Evolutionary conservation across 2,797 vertebrate genomes (phyloP).

Genomic region (Hypotaenidia philippensis): DNA sequence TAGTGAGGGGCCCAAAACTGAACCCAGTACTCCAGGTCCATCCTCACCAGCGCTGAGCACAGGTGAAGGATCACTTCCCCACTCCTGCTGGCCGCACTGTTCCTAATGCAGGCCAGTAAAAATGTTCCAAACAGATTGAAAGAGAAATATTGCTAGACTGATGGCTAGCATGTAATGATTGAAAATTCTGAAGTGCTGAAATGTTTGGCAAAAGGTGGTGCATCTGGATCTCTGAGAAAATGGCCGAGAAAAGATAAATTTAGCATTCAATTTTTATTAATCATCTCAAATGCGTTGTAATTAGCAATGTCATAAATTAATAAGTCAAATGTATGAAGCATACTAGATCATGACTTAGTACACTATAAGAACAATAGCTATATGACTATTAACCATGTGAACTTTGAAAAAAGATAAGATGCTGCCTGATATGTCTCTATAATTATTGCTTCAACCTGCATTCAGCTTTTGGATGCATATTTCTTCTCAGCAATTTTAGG

Average conservation of each 20-base stretch:
- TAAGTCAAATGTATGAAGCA: neutral
- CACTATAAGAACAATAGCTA: neutral
- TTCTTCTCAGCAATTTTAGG: neutral
- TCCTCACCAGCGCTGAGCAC: too few species aligned
- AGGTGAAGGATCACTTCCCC: too few species aligned
- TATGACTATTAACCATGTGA: neutral
- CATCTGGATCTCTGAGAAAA: neutral
- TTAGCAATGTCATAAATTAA: neutral
- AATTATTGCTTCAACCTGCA: neutral
- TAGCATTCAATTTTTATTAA: neutral
- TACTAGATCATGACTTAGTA: neutral
- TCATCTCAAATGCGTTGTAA: neutral
- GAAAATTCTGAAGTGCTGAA: neutral
- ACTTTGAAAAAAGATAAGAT: neutral
- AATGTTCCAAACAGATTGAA: too few species aligned
- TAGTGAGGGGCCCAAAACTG: too few species aligned
- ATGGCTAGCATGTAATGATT: neutral
- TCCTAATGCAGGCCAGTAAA: too few species aligned
- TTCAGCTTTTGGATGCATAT: neutral
- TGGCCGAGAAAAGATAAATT: neutral
- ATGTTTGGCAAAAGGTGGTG: neutral
- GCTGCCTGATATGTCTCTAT: neutral
- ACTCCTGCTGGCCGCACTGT: too few species aligned
- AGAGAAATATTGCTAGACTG: too few species aligned
- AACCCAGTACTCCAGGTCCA: too few species aligned